Base-by-base conservation (phyloP, 2,888 invertebrate genomes). In the Crocallis elinguaria region DNA sequence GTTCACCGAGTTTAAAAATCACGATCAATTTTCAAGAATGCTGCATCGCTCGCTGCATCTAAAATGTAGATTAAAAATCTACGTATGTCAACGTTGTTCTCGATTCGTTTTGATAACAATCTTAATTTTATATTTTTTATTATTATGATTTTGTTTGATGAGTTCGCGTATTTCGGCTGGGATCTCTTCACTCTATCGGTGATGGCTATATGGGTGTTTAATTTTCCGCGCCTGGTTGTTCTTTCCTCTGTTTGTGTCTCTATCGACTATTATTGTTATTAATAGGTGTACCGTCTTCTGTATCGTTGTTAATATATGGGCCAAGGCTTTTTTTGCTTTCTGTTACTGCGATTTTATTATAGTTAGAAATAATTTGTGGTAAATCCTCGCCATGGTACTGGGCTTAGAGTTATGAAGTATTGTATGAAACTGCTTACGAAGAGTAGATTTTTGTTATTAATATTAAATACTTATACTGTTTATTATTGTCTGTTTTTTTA, bases 191-290 rank as follows among this genome's bases (percentile, higher is more conserved):
- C 67, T 74, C 56, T 73, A 69, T 77, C 71, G 88, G 89, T 88
- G 85, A 77, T 78, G 88, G 87, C 79, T 85, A 71, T 85, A 71
- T 84, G 76, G 78, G 79, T 82, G 71, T 75, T 77, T 77, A 77
- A 63, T 57, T 82, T 84, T 82, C 77, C 71, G 65, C 73, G 69
- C 71, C 52, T 48, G n/a, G 67, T 76, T 73, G 65, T 71, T 67
- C 62, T 72, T 61, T 67, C 61, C 65, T 69, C 59, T 75, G 72
- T 73, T 77, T 75, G 70, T 77, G 71, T 70, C 54, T 64, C 60
- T 73, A 60, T 53, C 45, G 66, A n/a, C n/a, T n/a, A n/a, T 48
- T 57, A 51, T 56, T 56, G 53, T 49, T 23, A 30, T 46, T 48
- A 35, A 49, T 38, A 46, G 32, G 37, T 54, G 9, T 48, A 57